Evolutionary conservation across 2,113 vertebrate genomes (phyloP), one percentile per base, ranked within the genome.

Genomic region (Lutjanus erythropterus): DNA sequence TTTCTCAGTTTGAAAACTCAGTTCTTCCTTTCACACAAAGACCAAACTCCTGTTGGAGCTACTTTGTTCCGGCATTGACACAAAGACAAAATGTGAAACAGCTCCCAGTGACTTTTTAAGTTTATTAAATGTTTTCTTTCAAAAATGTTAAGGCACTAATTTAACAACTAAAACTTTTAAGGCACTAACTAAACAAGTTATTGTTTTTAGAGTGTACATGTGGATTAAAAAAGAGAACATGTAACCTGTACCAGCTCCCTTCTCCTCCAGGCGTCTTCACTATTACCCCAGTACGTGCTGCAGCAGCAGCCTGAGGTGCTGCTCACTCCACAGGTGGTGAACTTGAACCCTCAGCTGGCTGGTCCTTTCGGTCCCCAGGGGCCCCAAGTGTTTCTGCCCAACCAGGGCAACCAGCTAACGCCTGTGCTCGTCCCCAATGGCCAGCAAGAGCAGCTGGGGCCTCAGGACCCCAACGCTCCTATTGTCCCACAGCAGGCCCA

Each of bases 291-390:
- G 33, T 94, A 84, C 62, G 78, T 95, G 49, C 60, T 95, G 61
- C 95, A 94, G 83, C 90, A 92, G 66, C 90, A 93, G 65, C 94
- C 92, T 0, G 93, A 94, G 6, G 50, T 95, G 39, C 71, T 91
- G 33, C 64, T 94, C 72, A 91, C 89, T 27, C 92, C 94, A 7
- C 94, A 94, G 85, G 0, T 95, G 86, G 33, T 95, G 23, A 94
- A 94, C 80, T 70, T 94, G 3, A 94, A 94, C 78, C 93, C 94
- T 8, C 93, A 92, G 68, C 0, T 93, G 31, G 31, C 83, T 0
- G 83, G 92, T 21, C 91, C 93, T 10, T 95, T 94, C n/a, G 61
- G 78, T 9, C 88, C 90, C 19, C 91, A 93, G 84, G 92, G 75
- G 19, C 89, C 93, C 14, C 91, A 91, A 68, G 7, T 94, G 69